Conservation (phyloP, 92 coral and sea anemone species). For the Epizoanthus ramosus region DNA sequence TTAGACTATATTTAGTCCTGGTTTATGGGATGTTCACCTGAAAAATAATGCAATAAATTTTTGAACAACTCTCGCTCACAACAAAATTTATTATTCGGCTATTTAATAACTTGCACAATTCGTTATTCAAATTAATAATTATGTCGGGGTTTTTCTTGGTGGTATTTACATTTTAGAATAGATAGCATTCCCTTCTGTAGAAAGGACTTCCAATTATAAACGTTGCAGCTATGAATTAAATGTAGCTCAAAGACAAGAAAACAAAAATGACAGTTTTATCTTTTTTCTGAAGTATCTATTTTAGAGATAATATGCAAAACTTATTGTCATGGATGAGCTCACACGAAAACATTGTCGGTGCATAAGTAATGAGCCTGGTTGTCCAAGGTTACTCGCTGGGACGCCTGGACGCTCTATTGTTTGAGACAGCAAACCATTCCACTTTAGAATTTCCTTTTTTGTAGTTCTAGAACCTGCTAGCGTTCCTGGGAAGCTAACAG, state of each 20-base stretch:
- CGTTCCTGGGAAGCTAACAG: neutral
- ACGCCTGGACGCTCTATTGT: neutral
- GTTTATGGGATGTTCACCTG: neutral
- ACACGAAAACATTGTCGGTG: neutral
- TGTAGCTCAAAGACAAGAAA: neutral
- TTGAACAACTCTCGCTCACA: neutral
- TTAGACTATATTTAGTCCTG: neutral
- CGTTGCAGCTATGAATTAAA: neutral
- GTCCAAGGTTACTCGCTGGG: neutral
- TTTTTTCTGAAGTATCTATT: neutral
- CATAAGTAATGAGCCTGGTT: conserved; percentile 1
- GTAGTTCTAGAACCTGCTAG: neutral
- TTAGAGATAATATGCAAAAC: neutral
- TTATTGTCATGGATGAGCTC: neutral
- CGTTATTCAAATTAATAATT: conserved; percentile 12
- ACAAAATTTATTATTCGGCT: conserved; percentile 14
- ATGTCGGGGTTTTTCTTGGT: neutral
- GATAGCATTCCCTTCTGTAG: too few relatives aligned
- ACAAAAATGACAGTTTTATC: too few relatives aligned
- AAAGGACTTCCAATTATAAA: neutral
- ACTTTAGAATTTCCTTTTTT: too few relatives aligned
- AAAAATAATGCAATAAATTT: neutral
- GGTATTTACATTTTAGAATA: neutral
- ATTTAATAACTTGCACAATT: neutral
- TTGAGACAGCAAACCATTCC: neutral